Base-by-base conservation (phyloP, 1,140 invertebrate species). In the Drosophila mojavensis region DNA sequence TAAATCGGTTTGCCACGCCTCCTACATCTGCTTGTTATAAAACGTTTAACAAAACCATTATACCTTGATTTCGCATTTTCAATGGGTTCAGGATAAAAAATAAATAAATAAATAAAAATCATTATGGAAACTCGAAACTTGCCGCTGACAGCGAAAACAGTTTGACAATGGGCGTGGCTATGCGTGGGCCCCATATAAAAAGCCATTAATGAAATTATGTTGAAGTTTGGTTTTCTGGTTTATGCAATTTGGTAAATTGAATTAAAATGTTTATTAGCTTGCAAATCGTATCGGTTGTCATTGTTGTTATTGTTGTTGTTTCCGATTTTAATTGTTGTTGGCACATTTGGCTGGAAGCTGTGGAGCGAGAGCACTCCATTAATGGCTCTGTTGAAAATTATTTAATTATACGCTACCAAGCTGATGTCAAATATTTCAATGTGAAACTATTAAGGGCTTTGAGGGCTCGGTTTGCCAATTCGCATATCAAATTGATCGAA, bases 261-360 rank as follows among this genome's bases (percentile, higher is more conserved):
- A 88, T 88, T 83, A 78, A 88, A 88, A 88, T 88, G 83, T 88
- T 88, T 88, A 88, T 86, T 86, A 86, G 68, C 67, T 76, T 43
- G 60, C 73, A 64, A 63, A 63, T 62, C 53, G 64, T 48, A 66
- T 36, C 83, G 64, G 60, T 72, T 77, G 68, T 61, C 69, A 58
- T 56, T 60, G 43, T 68, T 69, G 68, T 55, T 65, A 53, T 56
- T 60, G 71, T 66, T 83, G 79, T 88, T 82, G 51, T 47, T 60
- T 54, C 39, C 65, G 43, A 58, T 11, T 41, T 41, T 56, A 13
- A 41, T 67, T 59, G 39, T 62, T 69, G 28, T 45, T 58, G 58
- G 7, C n/a, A 15, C 11, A 60, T 48, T 11, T 69, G 41, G 65
- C 33, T 33, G 33, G 6, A 7, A 1, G 33, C 33, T 9, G 24